Conservation (phyloP, 2,113 vertebrate genomes). For the Polypterus bichir region DNA sequence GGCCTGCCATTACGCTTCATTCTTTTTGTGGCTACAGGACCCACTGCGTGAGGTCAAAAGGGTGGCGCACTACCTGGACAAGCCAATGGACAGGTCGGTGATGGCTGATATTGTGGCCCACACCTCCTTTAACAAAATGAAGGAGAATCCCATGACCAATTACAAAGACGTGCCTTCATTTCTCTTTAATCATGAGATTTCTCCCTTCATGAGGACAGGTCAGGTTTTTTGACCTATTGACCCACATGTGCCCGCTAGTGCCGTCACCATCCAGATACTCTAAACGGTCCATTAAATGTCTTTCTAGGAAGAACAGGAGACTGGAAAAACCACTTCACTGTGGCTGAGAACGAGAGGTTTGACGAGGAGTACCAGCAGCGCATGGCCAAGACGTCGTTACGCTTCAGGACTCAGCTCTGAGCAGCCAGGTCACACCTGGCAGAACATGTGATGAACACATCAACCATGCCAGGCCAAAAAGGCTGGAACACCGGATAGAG, state of each 20-base stretch:
- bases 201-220: too few species aligned
- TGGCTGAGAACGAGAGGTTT: conserved; percentile 15
- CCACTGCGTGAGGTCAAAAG: conserved; percentile 15
- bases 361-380: conserved; percentile 10
- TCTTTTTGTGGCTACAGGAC: conserved; percentile 7
- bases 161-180: too few species aligned
- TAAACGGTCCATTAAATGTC: too few species aligned
- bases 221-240: not conserved
- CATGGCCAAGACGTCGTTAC: conserved; percentile 3
- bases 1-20: too few species aligned
- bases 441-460: too few species aligned
- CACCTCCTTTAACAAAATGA: conserved; percentile 22
- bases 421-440: too few species aligned
- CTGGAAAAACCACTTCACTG: conserved; percentile 17
- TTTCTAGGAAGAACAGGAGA: conserved; percentile 11
- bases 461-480: too few species aligned
- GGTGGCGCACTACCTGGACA: conserved; percentile 15
- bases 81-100: conserved; percentile 2
- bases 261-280: too few species aligned
- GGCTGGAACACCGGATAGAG: too few species aligned
- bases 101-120: conserved; percentile 13
- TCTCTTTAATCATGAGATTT: too few species aligned
- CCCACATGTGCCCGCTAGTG: conserved; percentile 6
- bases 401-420: conserved; percentile 12
- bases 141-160: too few species aligned